Conservation (phyloP, 2,888 invertebrate species). For the Ceraclea dissimilis region DNA sequence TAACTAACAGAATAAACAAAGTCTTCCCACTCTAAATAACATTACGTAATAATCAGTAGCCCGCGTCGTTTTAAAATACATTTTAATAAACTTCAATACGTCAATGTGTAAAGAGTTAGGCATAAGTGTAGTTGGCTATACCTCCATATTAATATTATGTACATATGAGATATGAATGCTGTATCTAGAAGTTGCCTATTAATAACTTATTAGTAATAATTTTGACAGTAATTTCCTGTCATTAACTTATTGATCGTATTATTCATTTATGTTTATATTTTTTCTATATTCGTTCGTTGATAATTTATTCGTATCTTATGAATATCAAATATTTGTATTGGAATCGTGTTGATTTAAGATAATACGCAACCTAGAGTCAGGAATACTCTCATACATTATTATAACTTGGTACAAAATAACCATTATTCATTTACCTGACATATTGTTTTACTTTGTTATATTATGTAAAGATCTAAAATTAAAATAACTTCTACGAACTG, state of each 20-base stretch:
- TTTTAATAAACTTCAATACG: background rate
- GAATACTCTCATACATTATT: background rate
- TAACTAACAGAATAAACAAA: background rate
- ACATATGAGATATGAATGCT: too few species aligned
- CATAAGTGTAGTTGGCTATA: background rate
- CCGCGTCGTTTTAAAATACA: background rate
- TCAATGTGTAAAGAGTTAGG: background rate
- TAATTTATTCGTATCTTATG: conserved; percentile 1
- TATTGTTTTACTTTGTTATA: background rate
- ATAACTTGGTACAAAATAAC: background rate
- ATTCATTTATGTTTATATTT: background rate
- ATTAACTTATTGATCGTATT: background rate
- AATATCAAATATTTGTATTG: background rate
- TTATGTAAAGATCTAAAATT: too few species aligned
- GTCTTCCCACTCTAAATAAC: background rate
- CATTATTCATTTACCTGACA: background rate
- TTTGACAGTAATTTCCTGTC: conserved; percentile 1
- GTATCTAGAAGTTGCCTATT: background rate
- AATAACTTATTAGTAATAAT: conserved; percentile 2
- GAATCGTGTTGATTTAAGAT: background rate
- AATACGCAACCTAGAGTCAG: background rate
- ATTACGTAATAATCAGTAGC: background rate
- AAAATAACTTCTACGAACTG: background rate
- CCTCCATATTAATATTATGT: background rate
- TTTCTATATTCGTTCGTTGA: background rate